Percentiles rank a stretch among this genome's conserved stretches.
phyloP scores from a whole-genome alignment of 1,140 invertebrate species.

The Pseudoatta argentina region DNA sequence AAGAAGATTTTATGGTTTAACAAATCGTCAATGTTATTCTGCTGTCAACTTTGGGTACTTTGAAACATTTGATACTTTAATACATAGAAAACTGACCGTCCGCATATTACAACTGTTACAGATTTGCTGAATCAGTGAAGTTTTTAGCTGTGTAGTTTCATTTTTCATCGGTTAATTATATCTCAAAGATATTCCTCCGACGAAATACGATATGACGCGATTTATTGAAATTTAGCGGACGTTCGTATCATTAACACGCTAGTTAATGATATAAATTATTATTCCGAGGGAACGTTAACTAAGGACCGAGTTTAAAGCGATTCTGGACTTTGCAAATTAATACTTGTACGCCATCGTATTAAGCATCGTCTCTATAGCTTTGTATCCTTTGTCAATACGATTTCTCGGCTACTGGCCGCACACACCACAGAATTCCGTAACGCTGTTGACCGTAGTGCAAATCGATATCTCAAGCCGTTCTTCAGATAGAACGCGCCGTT shows the following conservation, averaged over 20 bases:
- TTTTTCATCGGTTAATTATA: slow-evolving; percentile 32
- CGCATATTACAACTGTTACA: too few relatives aligned
- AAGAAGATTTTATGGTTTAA: too few relatives aligned
- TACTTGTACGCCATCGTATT: slow-evolving; percentile 59
- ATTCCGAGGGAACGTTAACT: slow-evolving; percentile 25
- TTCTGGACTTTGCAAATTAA: slow-evolving; percentile 75
- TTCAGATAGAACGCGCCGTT: slow-evolving; percentile 73
- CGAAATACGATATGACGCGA: not conserved
- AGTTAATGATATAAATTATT: slow-evolving; percentile 45
- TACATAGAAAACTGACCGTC: too few relatives aligned
- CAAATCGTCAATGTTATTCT: too few relatives aligned
- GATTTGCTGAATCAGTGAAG: too few relatives aligned
- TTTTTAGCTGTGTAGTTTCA: not conserved
- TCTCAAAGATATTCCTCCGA: not conserved
- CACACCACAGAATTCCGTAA: slow-evolving; percentile 28
- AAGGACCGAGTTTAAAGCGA: slow-evolving; percentile 44
- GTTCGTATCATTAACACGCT: not conserved
- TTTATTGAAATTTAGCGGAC: slow-evolving; percentile 38
- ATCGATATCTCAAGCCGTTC: slow-evolving; percentile 78
- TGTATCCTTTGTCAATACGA: slow-evolving; percentile 78
- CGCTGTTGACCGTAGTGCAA: slow-evolving; percentile 77
- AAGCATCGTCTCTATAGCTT: slow-evolving; percentile 40
- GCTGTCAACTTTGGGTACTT: too few relatives aligned
- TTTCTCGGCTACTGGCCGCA: slow-evolving; percentile 37
- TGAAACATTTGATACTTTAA: too few relatives aligned